A percentile compares a stretch with the other conserved stretches of the same genome.
Evolutionary conservation across 2,113 vertebrate species (phyloP).

Genomic region (Paramisgurnus dabryanus): DNA sequence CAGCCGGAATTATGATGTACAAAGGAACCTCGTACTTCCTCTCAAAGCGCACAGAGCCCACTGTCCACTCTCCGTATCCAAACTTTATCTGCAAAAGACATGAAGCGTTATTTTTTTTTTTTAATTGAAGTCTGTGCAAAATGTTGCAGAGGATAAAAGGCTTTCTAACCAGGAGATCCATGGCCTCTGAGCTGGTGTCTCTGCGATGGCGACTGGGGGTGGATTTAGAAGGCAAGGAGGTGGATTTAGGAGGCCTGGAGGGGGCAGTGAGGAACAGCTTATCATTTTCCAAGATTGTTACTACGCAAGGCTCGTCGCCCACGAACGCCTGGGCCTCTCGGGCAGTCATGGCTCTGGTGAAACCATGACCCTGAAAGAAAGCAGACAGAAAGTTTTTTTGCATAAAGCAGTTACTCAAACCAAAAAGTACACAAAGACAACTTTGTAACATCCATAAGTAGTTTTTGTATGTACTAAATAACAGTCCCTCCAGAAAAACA

Average conservation of each 20-base stretch:
- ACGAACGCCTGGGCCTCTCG: constrained; percentile 88
- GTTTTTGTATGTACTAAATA: no score
- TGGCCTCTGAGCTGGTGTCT: constrained; percentile 82
- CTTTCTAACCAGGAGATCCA: constrained; percentile 85
- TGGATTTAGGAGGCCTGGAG: constrained; percentile 76
- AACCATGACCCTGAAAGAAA: constrained; percentile 81
- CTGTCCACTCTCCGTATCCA: constrained; percentile 84
- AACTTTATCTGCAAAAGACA: constrained; percentile 84
- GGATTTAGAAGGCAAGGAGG: constrained; percentile 77
- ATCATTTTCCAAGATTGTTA: constrained; percentile 87
- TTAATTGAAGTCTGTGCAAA: neutral
- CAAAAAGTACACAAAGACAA: neutral
- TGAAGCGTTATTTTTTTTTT: neutral
- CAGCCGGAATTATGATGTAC: constrained; percentile 86
- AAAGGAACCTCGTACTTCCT: constrained; percentile 80
- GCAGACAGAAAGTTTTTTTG: no score
- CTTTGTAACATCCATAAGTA: no score
- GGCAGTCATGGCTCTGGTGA: constrained; percentile 89
- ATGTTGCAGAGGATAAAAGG: neutral
- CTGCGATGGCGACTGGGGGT: constrained; percentile 81
- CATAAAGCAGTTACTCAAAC: no score
- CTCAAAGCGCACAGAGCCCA: constrained; percentile 87
- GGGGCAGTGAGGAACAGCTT: constrained; percentile 89
- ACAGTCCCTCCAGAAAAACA: no score
- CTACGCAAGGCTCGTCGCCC: constrained; percentile 81